phyloP scores from a whole-genome alignment of 92 coral and sea anemone species.

The Anthopleura xanthogrammica region DNA sequence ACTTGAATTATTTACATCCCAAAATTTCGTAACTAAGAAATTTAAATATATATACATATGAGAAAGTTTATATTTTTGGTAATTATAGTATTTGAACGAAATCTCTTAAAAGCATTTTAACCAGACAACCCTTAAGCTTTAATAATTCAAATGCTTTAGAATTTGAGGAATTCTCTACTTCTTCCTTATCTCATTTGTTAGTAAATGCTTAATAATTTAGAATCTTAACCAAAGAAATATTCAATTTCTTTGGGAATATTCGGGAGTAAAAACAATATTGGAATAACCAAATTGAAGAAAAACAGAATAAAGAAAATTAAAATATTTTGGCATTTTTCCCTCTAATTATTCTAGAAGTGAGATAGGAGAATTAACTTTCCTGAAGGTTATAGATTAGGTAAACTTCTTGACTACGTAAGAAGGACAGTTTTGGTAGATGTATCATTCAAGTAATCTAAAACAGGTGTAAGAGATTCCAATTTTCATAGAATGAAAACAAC shows the following conservation, averaged over 20 bases:
- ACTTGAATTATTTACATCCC: neutral
- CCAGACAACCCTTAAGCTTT: neutral
- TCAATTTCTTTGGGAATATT: neutral
- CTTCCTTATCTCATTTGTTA: constrained; percentile 6
- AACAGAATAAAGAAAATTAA: neutral
- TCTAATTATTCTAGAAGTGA: neutral
- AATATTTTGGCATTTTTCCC: neutral
- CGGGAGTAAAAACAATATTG: neutral
- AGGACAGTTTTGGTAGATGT: neutral
- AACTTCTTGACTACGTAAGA: neutral
- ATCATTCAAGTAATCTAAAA: neutral
- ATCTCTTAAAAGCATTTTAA: neutral
- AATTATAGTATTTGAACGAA: neutral
- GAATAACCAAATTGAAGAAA: neutral
- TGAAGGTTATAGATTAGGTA: neutral
- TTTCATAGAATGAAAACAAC: neutral
- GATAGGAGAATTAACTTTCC: neutral
- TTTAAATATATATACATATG: neutral
- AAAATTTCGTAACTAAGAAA: neutral
- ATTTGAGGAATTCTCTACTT: neutral
- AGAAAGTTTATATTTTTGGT: neutral
- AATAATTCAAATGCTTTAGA: neutral
- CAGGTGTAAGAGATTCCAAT: neutral
- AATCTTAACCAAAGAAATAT: constrained; percentile 1
- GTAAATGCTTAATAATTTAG: constrained; percentile 18